These are phyloP conservation scores for Amphipoea lucens DNA, from an alignment of 2,888 invertebrate species.

Conservation along the genomic window DNA sequence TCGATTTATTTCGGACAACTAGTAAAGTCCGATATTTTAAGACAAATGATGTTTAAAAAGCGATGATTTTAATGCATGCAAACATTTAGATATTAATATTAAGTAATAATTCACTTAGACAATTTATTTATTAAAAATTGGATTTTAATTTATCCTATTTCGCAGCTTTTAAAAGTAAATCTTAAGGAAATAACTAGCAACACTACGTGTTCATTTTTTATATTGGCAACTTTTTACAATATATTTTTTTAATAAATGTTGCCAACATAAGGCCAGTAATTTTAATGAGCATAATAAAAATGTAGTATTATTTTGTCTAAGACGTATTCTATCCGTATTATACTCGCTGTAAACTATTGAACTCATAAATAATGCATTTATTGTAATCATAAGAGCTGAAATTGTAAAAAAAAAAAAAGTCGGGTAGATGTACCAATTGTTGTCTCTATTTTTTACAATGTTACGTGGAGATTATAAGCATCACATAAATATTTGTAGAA, in stretches of 20 bases:
- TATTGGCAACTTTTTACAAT: conserved; percentile 54
- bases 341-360: conserved; percentile 39
- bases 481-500: conserved; percentile 8
- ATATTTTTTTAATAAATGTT: conserved; percentile 58
- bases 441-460: neutral
- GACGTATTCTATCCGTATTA: conserved; percentile 40
- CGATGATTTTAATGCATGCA: conserved; percentile 14
- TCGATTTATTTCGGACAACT: neutral
- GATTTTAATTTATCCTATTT: conserved; percentile 24
- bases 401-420: conserved; percentile 15
- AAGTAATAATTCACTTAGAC: conserved; percentile 27
- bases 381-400: conserved; percentile 21
- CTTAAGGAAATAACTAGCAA: conserved; percentile 30
- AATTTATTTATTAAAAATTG: conserved; percentile 48
- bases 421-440: conserved; percentile 46
- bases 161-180: conserved; percentile 28
- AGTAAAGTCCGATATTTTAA: neutral
- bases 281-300: conserved; percentile 53
- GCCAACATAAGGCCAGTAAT: conserved; percentile 65
- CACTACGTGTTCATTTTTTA: conserved; percentile 46
- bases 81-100: conserved; percentile 5
- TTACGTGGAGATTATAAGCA: neutral
- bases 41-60: neutral
- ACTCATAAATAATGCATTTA: conserved; percentile 60
- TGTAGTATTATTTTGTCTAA: conserved; percentile 61